phyloP scores from a whole-genome alignment of 2,113 vertebrate species.

The Dromas ardeola region DNA sequence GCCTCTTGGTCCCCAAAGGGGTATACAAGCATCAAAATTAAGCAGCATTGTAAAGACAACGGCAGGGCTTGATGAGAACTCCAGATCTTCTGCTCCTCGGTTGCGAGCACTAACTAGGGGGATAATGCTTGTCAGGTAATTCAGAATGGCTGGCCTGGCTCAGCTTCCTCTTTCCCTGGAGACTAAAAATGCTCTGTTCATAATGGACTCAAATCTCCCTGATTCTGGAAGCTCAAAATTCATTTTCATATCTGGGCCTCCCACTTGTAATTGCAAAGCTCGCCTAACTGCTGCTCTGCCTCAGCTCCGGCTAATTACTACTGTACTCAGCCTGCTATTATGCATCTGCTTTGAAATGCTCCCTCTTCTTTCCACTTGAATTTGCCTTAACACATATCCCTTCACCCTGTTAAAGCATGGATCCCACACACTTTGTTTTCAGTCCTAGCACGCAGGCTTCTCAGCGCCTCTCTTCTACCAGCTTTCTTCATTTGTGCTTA shows the following conservation, averaged over 20 bases:
- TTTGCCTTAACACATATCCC: conserved; percentile 22
- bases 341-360: conserved; percentile 42
- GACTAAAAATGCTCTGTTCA: conserved; percentile 37
- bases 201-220: conserved; percentile 50
- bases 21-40: not conserved
- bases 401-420: not conserved
- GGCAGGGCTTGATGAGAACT: not conserved
- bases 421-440: not conserved
- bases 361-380: conserved; percentile 34
- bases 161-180: not conserved
- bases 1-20: not conserved
- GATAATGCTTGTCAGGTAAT: conserved; percentile 23
- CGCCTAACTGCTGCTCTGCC: conserved; percentile 39
- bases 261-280: conserved; percentile 59
- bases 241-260: conserved; percentile 66
- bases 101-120: not conserved
- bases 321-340: conserved; percentile 38
- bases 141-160: conserved; percentile 25
- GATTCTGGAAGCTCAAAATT: conserved; percentile 52
- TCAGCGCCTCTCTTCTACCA: not conserved
- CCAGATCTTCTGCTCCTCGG: not conserved
- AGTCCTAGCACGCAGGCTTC: not conserved
- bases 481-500: not conserved
- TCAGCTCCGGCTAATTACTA: conserved; percentile 47
- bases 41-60: not conserved